Conservation (phyloP, 2,797 vertebrate species). For the Hyperoplus immaculatus region DNA sequence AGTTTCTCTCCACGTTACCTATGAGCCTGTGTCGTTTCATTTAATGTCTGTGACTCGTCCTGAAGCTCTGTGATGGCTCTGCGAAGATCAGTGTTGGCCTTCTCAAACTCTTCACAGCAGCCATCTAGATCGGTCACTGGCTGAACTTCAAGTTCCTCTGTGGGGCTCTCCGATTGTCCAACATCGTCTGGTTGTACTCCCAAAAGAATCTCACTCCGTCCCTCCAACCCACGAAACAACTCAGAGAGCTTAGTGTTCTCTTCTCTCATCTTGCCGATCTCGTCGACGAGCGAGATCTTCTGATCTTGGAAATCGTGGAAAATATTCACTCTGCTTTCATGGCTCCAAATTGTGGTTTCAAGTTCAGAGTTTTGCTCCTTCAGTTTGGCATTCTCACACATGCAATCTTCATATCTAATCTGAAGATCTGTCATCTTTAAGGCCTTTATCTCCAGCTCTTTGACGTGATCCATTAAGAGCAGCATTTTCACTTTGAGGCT, state of each 20-base stretch:
- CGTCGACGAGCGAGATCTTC: conserved; percentile 60
- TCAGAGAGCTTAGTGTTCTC: conserved; percentile 77
- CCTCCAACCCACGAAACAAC: conserved; percentile 82
- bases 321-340: conserved; percentile 65
- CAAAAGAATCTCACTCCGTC: conserved; percentile 75
- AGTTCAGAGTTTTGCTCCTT: conserved; percentile 67
- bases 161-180: neutral
- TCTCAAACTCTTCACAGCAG: conserved; percentile 76
- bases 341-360: conserved; percentile 71
- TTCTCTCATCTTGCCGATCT: conserved; percentile 74
- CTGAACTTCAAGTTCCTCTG: conserved; percentile 47
- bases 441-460: conserved; percentile 65
- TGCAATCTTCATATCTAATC: conserved; percentile 65
- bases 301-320: conserved; percentile 60
- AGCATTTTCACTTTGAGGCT: conserved; percentile 75
- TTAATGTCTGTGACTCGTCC: conserved; percentile 69
- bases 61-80: conserved; percentile 77
- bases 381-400: conserved; percentile 77
- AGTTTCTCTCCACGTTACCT: conserved; percentile 79
- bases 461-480: conserved; percentile 67
- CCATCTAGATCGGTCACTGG: conserved; percentile 59
- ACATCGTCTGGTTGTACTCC: conserved; percentile 13
- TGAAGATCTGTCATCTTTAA: conserved; percentile 56
- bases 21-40: conserved; percentile 70
- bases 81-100: conserved; percentile 71